phyloP scores from a whole-genome alignment of 2,888 invertebrate genomes.

The Spilosoma lubricipeda region DNA sequence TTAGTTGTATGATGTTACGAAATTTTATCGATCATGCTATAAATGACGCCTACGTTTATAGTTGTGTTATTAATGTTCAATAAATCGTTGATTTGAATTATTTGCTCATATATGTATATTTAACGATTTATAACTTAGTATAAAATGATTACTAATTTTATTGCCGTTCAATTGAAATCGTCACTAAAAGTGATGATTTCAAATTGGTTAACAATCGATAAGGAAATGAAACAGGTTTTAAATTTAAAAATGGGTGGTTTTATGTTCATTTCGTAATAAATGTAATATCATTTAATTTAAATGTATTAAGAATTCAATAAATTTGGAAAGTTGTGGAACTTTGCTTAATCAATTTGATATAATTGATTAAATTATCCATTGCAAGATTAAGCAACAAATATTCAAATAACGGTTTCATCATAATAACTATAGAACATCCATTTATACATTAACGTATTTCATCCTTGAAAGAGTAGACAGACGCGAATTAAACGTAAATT shows the following conservation, averaged over 20 bases:
- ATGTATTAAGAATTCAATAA: neutral
- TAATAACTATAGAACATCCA: neutral
- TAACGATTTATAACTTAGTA: slow-evolving; percentile 54
- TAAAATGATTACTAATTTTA: slow-evolving; percentile 55
- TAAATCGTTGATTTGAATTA: slow-evolving; percentile 57
- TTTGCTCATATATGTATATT: slow-evolving; percentile 49
- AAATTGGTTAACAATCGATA: slow-evolving; percentile 48
- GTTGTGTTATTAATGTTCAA: slow-evolving; percentile 59
- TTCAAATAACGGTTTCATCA: neutral
- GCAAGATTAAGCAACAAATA: neutral
- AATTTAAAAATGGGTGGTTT: slow-evolving; percentile 24
- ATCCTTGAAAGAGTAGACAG: neutral
- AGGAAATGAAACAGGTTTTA: slow-evolving; percentile 43
- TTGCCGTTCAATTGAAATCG: slow-evolving; percentile 53
- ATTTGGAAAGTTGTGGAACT: neutral
- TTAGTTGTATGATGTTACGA: slow-evolving; percentile 55
- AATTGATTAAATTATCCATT: neutral
- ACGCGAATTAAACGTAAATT: neutral
- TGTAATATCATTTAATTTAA: neutral
- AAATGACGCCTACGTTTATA: slow-evolving; percentile 54
- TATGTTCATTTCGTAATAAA: slow-evolving; percentile 11
- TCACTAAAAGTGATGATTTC: slow-evolving; percentile 46
- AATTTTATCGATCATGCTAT: slow-evolving; percentile 60
- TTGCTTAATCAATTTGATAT: neutral
- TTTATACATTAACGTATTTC: neutral